These are phyloP conservation scores for Lucilia cuprina DNA, from an alignment of 1,140 invertebrate species.

Conservation along the genomic window DNA sequence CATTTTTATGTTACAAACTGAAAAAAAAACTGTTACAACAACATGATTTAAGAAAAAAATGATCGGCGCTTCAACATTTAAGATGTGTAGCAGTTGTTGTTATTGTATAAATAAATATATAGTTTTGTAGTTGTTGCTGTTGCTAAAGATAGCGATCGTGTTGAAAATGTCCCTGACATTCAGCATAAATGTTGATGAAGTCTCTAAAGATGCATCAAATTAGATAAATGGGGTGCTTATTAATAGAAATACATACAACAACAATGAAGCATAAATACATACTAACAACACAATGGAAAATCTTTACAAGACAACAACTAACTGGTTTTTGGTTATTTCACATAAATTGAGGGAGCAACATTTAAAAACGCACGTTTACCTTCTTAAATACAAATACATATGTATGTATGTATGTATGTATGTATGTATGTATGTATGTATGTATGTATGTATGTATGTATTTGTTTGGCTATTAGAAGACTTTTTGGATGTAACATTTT, in stretches of 20 bases:
- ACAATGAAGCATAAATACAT: neutral
- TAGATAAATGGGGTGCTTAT: slow-evolving; percentile 4
- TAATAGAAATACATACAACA: neutral
- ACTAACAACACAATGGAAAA: neutral
- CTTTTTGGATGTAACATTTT: too few species aligned
- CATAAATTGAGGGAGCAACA: neutral
- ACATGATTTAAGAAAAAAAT: neutral
- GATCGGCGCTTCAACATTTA: neutral
- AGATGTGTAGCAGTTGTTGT: neutral
- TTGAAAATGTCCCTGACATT: slow-evolving; percentile 7
- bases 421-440: too few species aligned
- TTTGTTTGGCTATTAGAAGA: too few species aligned
- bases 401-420: too few species aligned
- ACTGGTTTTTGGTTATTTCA: neutral
- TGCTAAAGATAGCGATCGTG: neutral
- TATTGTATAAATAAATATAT: neutral
- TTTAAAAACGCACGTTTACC: neutral
- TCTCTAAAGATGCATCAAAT: neutral
- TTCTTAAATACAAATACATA: too few species aligned
- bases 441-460: too few species aligned
- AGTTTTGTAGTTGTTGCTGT: neutral
- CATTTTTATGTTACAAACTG: neutral
- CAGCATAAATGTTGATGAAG: neutral
- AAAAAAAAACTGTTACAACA: neutral
- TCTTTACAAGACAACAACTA: neutral